Evolutionary conservation across 2,797 vertebrate genomes (phyloP), one percentile per base, ranked within the genome.

Genomic region (Lepus townsendii): DNA sequence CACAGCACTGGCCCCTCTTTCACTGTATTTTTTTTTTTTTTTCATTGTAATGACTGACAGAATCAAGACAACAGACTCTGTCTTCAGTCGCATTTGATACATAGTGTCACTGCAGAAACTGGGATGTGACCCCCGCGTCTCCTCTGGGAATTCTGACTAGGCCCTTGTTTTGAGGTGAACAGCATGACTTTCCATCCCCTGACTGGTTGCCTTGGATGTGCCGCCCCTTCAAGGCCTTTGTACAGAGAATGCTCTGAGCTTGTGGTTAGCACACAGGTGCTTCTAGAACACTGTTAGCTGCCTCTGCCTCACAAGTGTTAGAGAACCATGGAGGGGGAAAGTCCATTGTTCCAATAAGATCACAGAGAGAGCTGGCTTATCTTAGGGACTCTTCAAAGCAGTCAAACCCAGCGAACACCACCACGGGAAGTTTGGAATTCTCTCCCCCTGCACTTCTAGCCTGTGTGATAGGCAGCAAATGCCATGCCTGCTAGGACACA

Each of bases 131-230:
- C 27, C 26, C 32, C 26, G 65, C 27, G 5, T 35, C 78, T 47
- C 54, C 68, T 68, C 57, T 60, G 22, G 84, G 38, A 19, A 19
- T 87, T 69, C n/a, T 69, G 72, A 63, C 38, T 77, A 75, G 50
- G 27, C 75, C 77, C 87, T 72, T 65, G 42, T 95, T 87, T 57
- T 90, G 20, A 93, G 88, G 62, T 71, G 71, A 84, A 87, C 91
- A 94, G 19, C 60, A 26, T 78, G 65, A 75, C 14, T 91, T 90
- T 69, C 54, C 12, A 65, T 88, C 30, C 35, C 42, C 32, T 79
- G 32, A 9, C 52, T 72, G 7, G 27, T 73, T 73, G 47, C 72
- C n/a, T 69, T 66, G 22, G 6, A 35, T 20, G 12, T 47, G 63
- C 73, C 76, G 14, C 52, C 30, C 77, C 65, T 71, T 60, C 9